phyloP scores from a whole-genome alignment of 2,797 vertebrate species.

The Sebastolobus alascanus region DNA sequence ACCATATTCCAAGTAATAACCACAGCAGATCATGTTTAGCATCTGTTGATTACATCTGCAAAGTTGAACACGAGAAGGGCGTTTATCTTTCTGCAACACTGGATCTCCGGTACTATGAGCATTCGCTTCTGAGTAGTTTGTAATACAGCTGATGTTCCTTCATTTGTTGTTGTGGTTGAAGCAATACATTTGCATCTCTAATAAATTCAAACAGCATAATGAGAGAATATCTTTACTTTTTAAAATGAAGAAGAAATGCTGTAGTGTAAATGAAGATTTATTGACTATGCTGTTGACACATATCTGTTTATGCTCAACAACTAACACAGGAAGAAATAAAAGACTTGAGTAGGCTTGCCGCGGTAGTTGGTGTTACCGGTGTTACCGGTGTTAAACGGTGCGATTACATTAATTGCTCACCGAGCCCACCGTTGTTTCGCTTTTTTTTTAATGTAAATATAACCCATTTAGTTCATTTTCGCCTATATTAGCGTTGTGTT shows the following conservation, averaged over 20 bases:
- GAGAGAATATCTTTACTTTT: neutral
- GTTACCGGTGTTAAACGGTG: no score
- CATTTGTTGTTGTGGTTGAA: neutral
- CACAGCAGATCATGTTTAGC: conserved; percentile 41
- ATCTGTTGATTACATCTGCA: conserved; percentile 45
- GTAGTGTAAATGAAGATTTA: neutral
- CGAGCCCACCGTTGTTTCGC: neutral
- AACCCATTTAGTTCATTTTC: neutral
- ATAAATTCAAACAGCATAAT: neutral
- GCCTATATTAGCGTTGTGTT: neutral
- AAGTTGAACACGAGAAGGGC: conserved; percentile 8
- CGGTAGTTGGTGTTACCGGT: no score
- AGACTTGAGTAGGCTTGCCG: neutral
- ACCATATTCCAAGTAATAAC: conserved; percentile 27
- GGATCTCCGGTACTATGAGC: neutral
- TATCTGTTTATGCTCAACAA: neutral
- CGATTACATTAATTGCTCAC: neutral
- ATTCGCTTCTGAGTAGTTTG: conserved; percentile 13
- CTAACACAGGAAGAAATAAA: neutral
- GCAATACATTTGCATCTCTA: neutral
- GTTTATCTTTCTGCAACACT: conserved; percentile 30
- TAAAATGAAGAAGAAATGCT: neutral
- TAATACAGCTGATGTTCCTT: conserved; percentile 2
- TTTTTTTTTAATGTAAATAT: neutral
- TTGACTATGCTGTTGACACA: neutral